Conservation (phyloP, 2,113 vertebrate genomes). For the Ammospiza caudacuta region DNA sequence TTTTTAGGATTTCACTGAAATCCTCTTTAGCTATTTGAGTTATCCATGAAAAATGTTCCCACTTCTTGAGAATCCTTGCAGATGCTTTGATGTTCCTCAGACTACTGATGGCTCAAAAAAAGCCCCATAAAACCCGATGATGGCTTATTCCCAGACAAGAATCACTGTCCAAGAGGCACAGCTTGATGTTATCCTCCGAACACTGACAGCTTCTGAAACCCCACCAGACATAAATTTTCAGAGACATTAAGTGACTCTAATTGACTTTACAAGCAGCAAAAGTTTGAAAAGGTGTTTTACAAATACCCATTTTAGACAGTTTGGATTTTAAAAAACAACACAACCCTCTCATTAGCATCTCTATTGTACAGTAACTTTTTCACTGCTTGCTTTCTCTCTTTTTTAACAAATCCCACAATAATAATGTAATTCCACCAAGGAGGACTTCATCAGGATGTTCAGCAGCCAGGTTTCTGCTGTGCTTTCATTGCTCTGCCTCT, state of each 20-base stretch:
- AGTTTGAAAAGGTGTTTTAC: conserved; percentile 23
- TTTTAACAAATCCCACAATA: not conserved
- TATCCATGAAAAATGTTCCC: not conserved
- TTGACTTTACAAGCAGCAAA: conserved; percentile 16
- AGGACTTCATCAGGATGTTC: not conserved
- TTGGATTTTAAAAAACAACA: not conserved
- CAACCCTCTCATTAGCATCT: not conserved
- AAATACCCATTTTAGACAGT: not conserved
- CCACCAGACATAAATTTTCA: not conserved
- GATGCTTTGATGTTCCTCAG: conserved; percentile 43
- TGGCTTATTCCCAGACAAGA: conserved; percentile 6
- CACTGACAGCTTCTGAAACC: not conserved
- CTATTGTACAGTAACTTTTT: not conserved
- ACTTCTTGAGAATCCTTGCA: not conserved
- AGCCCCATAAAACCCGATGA: not conserved
- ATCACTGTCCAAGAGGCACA: not conserved
- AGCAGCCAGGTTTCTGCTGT: not conserved
- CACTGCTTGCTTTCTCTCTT: not conserved
- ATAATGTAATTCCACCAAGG: rapidly evolving
- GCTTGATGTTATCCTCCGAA: conserved; percentile 13
- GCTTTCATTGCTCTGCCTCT: not conserved
- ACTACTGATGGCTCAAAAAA: not conserved
- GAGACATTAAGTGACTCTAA: conserved; percentile 13
- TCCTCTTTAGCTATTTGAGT: conserved; percentile 12
- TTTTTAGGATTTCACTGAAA: not conserved